Conservation (phyloP, 2,888 invertebrate species). For the Cantharis rustica region DNA sequence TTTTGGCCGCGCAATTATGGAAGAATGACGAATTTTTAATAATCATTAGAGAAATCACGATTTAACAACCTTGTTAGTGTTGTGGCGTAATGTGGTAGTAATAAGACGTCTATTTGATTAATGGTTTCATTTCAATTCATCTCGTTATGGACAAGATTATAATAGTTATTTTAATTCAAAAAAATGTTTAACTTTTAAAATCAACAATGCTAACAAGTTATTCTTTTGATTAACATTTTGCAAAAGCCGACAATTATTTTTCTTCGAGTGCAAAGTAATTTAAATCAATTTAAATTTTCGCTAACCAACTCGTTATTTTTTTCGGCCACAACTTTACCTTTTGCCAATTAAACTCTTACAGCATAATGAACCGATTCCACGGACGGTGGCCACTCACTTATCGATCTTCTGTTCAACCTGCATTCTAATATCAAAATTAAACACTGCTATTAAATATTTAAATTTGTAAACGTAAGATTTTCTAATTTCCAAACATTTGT, state of each 20-base stretch:
- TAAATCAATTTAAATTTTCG: not conserved
- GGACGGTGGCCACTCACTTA: not conserved
- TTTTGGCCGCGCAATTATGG: conserved; percentile 23
- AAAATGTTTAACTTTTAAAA: not conserved
- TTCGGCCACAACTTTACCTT: not conserved
- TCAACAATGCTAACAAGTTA: not conserved
- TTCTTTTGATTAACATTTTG: not conserved
- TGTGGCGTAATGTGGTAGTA: conserved; percentile 53
- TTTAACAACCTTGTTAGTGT: conserved; percentile 47
- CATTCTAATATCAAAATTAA: too few relatives aligned
- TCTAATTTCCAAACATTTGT: too few relatives aligned
- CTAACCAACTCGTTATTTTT: not conserved
- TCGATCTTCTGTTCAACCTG: not conserved
- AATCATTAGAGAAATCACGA: conserved; percentile 41
- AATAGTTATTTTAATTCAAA: not conserved
- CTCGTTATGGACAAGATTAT: conserved; percentile 36
- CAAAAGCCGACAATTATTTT: not conserved
- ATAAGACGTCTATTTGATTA: conserved; percentile 53
- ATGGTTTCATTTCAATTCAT: conserved; percentile 53
- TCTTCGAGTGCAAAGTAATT: not conserved
- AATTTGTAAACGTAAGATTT: too few relatives aligned
- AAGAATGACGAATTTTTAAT: conserved; percentile 22
- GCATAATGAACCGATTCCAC: not conserved
- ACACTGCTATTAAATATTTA: too few relatives aligned
- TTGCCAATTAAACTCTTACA: not conserved